Evolutionary conservation across 2,888 invertebrate species (phyloP).

Genomic region (Agrotis puta): DNA sequence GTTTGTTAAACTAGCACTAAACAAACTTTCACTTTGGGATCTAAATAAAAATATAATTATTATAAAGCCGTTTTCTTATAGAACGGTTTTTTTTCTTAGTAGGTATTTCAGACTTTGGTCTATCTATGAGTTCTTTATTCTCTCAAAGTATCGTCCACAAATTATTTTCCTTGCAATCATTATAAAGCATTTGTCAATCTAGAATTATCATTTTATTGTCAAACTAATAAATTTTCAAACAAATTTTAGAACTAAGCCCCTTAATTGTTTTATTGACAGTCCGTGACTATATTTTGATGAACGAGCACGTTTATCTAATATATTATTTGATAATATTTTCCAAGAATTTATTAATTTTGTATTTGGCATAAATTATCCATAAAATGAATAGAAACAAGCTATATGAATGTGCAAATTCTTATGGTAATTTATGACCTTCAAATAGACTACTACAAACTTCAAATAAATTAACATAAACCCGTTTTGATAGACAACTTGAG

Average conservation of each 20-base stretch:
- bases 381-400: not conserved
- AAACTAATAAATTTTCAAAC: slow-evolving; percentile 3
- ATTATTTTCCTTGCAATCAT: no score
- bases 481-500: slow-evolving; percentile 14
- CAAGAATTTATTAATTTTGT: not conserved
- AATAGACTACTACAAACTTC: not conserved
- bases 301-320: slow-evolving; percentile 38
- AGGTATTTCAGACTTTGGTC: no score
- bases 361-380: not conserved
- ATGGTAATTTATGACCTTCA: slow-evolving; percentile 14
- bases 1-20: no score
- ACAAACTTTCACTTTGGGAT: no score
- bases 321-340: not conserved
- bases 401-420: slow-evolving; percentile 11
- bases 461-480: slow-evolving; percentile 33
- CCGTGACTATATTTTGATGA: slow-evolving; percentile 40
- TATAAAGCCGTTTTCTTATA: no score
- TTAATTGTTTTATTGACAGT: slow-evolving; percentile 34
- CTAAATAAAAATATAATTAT: no score
- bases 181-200: not conserved
- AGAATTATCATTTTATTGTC: not conserved
- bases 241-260: not conserved
- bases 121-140: no score
- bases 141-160: no score
- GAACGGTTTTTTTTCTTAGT: no score